Evolutionary conservation across 2,888 invertebrate species (phyloP).

Genomic region (Adineta ricciae): DNA sequence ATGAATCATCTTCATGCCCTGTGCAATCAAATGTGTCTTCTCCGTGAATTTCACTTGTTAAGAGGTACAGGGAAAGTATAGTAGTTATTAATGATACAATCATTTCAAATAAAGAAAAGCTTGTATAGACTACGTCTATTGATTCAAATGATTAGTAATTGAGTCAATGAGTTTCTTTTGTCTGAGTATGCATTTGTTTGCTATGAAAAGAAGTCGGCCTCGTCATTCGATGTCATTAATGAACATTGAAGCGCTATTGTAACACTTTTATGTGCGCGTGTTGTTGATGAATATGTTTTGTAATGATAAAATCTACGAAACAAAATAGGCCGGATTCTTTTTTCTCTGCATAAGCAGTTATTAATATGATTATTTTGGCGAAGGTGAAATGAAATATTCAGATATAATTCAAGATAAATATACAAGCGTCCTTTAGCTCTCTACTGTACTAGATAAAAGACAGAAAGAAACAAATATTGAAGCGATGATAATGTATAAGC

Average conservation of each 20-base stretch:
- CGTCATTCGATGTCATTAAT: background rate
- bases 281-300: too few relatives aligned
- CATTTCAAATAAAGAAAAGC: background rate
- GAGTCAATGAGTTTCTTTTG: background rate
- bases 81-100: background rate
- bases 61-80: background rate
- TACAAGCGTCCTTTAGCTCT: too few relatives aligned
- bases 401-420: too few relatives aligned
- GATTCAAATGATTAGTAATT: background rate
- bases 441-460: too few relatives aligned
- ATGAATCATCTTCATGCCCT: background rate
- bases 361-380: too few relatives aligned
- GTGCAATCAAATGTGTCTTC: background rate
- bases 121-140: background rate
- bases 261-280: background rate
- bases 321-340: too few relatives aligned
- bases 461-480: too few relatives aligned
- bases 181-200: background rate
- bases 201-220: background rate
- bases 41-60: background rate
- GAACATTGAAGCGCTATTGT: background rate
- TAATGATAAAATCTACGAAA: too few relatives aligned
- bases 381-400: too few relatives aligned
- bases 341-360: too few relatives aligned
- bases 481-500: too few relatives aligned